phyloP scores from a whole-genome alignment of 92 coral and sea anemone genomes.

The Blastomussa wellsi region DNA sequence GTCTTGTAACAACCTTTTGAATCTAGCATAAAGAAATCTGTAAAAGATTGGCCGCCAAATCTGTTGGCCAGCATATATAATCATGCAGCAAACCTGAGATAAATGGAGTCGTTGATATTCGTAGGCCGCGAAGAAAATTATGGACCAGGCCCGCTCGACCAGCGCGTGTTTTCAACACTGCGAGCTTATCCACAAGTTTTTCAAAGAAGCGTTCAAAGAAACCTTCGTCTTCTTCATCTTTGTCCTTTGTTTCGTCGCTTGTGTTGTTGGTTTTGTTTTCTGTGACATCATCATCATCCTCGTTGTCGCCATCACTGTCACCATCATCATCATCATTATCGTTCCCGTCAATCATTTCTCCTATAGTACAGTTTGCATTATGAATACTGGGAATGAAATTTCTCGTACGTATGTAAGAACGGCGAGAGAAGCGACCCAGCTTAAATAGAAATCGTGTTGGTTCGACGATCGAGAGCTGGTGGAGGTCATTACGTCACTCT shows the following conservation, averaged over 20 bases:
- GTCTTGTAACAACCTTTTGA: too few species aligned
- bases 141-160: conserved; percentile 92
- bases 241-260: background rate
- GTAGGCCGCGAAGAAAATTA: conserved; percentile 78
- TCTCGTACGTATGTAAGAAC: background rate
- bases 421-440: too few species aligned
- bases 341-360: background rate
- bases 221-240: background rate
- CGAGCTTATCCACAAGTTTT: conserved; percentile 47
- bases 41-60: background rate
- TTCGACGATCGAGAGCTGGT: background rate
- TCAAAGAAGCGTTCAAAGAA: conserved; percentile 27
- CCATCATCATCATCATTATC: conserved; percentile 14
- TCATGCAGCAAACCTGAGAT: background rate
- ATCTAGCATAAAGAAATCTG: too few species aligned
- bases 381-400: too few species aligned
- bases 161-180: conserved; percentile 57
- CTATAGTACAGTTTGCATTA: background rate
- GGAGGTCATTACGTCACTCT: background rate
- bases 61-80: too few species aligned
- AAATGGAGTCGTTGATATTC: background rate
- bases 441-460: too few species aligned
- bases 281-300: conserved; percentile 15
- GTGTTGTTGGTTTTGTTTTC: background rate
- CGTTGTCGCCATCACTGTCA: conserved; percentile 14